Conservation (phyloP, 1,140 invertebrate genomes). For the Apolygus lucorum region DNA sequence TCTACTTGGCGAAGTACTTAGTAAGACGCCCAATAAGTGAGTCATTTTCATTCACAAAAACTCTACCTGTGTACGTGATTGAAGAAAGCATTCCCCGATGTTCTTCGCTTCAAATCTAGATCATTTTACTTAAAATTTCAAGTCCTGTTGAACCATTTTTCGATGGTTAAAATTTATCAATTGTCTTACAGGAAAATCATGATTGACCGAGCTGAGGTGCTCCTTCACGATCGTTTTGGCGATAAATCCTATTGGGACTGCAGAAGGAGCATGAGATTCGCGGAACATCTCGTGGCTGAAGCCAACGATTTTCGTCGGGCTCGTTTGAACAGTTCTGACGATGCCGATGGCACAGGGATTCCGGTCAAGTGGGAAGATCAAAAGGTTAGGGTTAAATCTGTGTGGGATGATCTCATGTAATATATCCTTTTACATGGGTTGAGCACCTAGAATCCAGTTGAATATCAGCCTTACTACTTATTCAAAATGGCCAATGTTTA, state of each 20-base stretch:
- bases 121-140: too few species aligned
- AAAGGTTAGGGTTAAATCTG: conserved; percentile 41
- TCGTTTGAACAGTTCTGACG: conserved; percentile 60
- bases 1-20: conserved; percentile 51
- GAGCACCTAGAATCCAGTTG: too few species aligned
- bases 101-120: too few species aligned
- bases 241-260: conserved; percentile 73
- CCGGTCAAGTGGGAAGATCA: conserved; percentile 53
- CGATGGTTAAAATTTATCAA: not conserved
- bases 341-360: conserved; percentile 49
- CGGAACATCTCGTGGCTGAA: conserved; percentile 54
- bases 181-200: conserved; percentile 47
- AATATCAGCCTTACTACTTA: too few species aligned
- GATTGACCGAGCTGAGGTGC: conserved; percentile 78
- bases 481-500: too few species aligned
- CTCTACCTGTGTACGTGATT: too few species aligned
- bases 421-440: too few species aligned
- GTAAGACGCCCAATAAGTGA: too few species aligned
- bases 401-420: not conserved
- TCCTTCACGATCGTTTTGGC: conserved; percentile 81
- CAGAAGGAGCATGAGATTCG: conserved; percentile 85
- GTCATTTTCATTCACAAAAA: too few species aligned
- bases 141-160: not conserved
- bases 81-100: too few species aligned
- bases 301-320: conserved; percentile 60